Evolutionary conservation across 2,888 invertebrate genomes (phyloP), one percentile per base, ranked within the genome.

Genomic region (Exephanes ischioxanthus): DNA sequence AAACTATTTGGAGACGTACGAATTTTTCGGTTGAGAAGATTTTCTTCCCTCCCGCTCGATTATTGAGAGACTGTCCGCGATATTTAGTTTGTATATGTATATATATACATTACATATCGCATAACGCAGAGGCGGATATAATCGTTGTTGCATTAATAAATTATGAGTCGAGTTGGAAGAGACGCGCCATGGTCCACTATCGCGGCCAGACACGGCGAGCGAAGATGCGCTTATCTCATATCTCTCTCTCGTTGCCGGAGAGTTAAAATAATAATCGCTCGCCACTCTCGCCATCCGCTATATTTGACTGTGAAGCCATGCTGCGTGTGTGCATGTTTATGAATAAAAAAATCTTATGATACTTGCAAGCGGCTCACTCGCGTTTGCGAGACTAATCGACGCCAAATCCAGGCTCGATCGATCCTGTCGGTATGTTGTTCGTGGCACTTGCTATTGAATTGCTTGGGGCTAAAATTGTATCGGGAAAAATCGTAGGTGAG

Each of bases 191-290:
- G 72, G 70, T 83, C 88, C 89, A 91, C 90, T 93, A 93, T 93
- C 93, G 90, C 91, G 83, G 88, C 90, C 93, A 94, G 93, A 93
- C 93, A 92, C 90, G 90, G 90, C 89, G 90, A 89, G 88, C 89
- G 90, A 90, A 92, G 90, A 92, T 91, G 90, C 88, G 88, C 91
- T 93, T 93, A 93, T 93, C 93, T 92, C 91, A 84, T 89, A 89
- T 90, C 70, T 70, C 63, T 77, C 63, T 58, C 48, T 58, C 51
- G 51, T 76, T 70, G 76, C 33, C 58, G 53, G 67, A 79, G 72
- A 92, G 90, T 90, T 90, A 89, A 89, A 92, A 91, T 92, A 92
- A 91, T 92, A 91, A 92, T 93, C 91, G 89, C 90, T 83, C 63
- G 63, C 66, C 63, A 73, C 84, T 81, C 80, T 61, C 73, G 63